Evolutionary conservation across 2,888 invertebrate genomes (phyloP), one percentile per base, ranked within the genome.

Genomic region (Euplagia quadripunctaria): DNA sequence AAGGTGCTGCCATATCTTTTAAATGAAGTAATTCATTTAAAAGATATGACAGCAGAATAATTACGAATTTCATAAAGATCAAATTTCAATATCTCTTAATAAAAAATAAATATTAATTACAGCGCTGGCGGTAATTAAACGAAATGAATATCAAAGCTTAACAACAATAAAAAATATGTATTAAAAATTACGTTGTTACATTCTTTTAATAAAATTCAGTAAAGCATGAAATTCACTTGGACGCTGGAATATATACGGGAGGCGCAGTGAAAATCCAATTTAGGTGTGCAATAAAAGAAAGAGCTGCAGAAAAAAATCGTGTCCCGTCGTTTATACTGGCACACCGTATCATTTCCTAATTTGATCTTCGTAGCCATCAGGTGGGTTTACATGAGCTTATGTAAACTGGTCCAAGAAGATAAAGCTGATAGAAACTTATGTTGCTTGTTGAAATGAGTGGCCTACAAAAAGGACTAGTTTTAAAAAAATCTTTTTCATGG

Each of bases 271-370:
- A 79, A 92, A 92, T 93, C 88, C 90, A 93, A 94, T 93, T 93
- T 92, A 85, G 87, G 79, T 82, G 82, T 86, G 90, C 88, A 92
- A 91, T 92, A 92, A 92, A 93, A 92, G 89, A 89, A 88, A 85
- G 85, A 82, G 88, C 84, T 88, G 87, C 83, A 82, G 65, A 77
- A 72, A 75, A 78, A 86, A 86, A 82, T 84, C 75, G 68, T 68
- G 72, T n/a, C n/a, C n/a, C n/a, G n/a, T 80, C 81, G 80, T 81
- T 85, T 85, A 81, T 80, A 74, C 70, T 72, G 65, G 68, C 65
- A 64, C 46, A 20, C 20, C 64, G 43, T 74, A 75, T 78, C 70
- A 82, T 79, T 85, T 80, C 80, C 75, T 20, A 74, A 73, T 79
- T 79, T 82, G 71, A 81, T 77, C 68, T 58, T 69, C 64, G 51